Evolutionary conservation across 2,888 invertebrate genomes (phyloP), one percentile per base, ranked within the genome.

Genomic region (Philereme vetulata): DNA sequence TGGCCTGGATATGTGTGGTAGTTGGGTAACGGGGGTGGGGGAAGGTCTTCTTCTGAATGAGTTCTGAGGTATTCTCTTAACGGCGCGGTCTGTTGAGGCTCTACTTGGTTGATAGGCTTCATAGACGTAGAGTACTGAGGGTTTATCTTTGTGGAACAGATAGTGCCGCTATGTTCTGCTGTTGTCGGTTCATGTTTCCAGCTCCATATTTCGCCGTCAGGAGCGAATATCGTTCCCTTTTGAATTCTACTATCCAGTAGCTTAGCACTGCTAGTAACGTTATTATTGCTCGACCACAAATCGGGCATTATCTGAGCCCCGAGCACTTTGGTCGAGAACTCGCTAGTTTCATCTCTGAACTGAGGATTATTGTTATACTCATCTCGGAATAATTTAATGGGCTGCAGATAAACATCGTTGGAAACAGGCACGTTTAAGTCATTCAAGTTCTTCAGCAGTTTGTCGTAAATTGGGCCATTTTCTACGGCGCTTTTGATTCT

Each of bases 381-480:
- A 8, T 93, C 89, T 9, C 94, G 85, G 70, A 94, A 90, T 3
- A 90, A 80, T 68, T 93, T 93, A 7, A 94, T 90, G 1, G 94
- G 94, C 62, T 91, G 87, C 49, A 94, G 73, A 57, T 94, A 86
- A 11, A 93, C 92, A 70, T 94, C 94, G 69, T 90, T 86, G 4
- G 84, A 81, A 32, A 93, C 86, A 0, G 92, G 85, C 65, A 94
- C 89, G 64, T 92, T 93, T 55, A 93, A 85, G 44, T 93, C 93
- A 47, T 85, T 88, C 34, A 94, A 78, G 63, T 93, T 88, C 60
- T 92, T 92, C 59, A 94, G 88, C 4, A 94, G 78, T 67, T 93
- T 93, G 62, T 94, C 93, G 66, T 94, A 94, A 38, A 94, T 92
- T 0, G 93, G 93, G 0, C 93, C 93, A 74, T 94, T 94, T 72